Evolutionary conservation across 2,113 vertebrate genomes (phyloP).

Genomic region (Phoxinus phoxinus): DNA sequence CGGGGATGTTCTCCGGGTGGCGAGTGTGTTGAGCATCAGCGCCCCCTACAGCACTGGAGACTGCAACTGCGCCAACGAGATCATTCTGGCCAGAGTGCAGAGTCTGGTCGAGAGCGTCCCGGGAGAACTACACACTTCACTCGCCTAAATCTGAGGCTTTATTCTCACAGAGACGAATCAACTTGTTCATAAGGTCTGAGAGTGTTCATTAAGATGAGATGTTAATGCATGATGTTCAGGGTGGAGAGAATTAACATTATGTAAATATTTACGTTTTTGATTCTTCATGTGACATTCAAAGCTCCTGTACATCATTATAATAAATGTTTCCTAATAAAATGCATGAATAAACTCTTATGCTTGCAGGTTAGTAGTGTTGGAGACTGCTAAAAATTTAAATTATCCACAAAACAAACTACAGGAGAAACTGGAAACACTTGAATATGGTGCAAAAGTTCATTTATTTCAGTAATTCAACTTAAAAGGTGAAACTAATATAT

Average conservation of each 20-base stretch:
- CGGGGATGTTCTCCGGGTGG: conserved; percentile 78
- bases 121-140: neutral
- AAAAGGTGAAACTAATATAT: too few species aligned
- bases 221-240: neutral
- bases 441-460: too few species aligned
- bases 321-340: conserved; percentile 27
- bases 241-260: neutral
- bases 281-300: neutral
- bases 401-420: too few species aligned
- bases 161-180: too few species aligned
- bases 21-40: conserved; percentile 81
- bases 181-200: neutral
- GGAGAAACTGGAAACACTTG: too few species aligned
- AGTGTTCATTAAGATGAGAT: neutral
- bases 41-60: conserved; percentile 86
- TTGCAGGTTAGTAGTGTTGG: too few species aligned
- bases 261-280: neutral
- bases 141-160: too few species aligned
- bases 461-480: too few species aligned
- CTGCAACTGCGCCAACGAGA: conserved; percentile 89
- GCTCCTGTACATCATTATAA: neutral
- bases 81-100: conserved; percentile 89
- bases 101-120: conserved; percentile 79
- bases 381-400: too few species aligned
- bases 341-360: neutral